A percentile compares a stretch with the other conserved stretches of the same genome.
phyloP scores from a whole-genome alignment of 2,113 vertebrate genomes.

The Saguinus imperator region DNA sequence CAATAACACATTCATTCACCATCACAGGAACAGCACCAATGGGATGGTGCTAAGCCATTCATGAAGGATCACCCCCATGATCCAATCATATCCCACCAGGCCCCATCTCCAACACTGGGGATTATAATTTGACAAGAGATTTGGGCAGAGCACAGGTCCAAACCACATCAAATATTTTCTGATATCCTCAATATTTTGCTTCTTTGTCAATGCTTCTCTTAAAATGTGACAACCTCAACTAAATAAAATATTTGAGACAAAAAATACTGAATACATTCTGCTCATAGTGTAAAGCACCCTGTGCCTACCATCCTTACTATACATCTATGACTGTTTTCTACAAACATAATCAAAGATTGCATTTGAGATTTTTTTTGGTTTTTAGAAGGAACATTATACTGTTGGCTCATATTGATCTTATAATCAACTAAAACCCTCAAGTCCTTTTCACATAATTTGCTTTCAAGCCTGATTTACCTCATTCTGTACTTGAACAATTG shows the following conservation, averaged over 20 bases:
- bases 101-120: too few species aligned
- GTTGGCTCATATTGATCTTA: constrained; percentile 11
- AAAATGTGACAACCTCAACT: constrained; percentile 15
- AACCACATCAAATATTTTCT: background rate
- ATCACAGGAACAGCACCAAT: too few species aligned
- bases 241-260: background rate
- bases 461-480: constrained; percentile 20
- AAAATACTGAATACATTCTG: background rate
- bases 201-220: background rate
- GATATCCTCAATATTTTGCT: background rate
- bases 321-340: background rate
- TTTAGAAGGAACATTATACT: background rate
- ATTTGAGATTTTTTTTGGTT: background rate
- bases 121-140: too few species aligned
- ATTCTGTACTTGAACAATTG: constrained; percentile 9
- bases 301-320: background rate
- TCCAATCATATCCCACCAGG: too few species aligned
- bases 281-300: background rate
- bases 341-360: background rate
- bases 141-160: too few species aligned
- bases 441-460: constrained; percentile 55
- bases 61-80: too few species aligned
- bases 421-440: constrained; percentile 48
- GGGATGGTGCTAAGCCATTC: too few species aligned
- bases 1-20: too few species aligned